These are phyloP conservation scores for Eucriotettix oculatus DNA, from an alignment of 2,888 invertebrate species.

Conservation along the genomic window DNA sequence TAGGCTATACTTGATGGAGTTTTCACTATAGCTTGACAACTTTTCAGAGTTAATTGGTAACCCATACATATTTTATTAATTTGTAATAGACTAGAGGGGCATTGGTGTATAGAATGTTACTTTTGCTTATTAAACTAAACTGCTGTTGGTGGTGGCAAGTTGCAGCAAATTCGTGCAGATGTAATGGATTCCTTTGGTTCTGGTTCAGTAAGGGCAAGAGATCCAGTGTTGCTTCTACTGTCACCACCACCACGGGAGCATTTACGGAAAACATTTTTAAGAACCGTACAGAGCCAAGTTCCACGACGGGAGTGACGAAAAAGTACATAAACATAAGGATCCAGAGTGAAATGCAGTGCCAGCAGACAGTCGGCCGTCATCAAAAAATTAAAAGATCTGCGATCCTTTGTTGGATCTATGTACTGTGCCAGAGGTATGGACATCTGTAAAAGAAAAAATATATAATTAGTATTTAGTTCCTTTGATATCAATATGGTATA, in stretches of 20 bases:
- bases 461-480: too few relatives aligned
- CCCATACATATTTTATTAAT: too few relatives aligned
- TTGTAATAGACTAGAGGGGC: too few relatives aligned
- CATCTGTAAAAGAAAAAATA: conserved; percentile 29
- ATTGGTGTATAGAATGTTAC: too few relatives aligned
- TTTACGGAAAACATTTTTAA: neutral
- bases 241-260: neutral
- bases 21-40: too few relatives aligned
- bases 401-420: conserved; percentile 15
- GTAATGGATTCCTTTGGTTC: too few relatives aligned
- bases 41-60: too few relatives aligned
- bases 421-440: conserved; percentile 45
- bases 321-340: conserved; percentile 70
- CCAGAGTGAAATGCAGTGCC: conserved; percentile 64
- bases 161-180: too few relatives aligned
- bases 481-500: too few relatives aligned
- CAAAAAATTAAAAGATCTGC: conserved; percentile 30
- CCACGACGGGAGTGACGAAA: conserved; percentile 31
- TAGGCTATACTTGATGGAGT: too few relatives aligned
- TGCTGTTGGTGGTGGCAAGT: too few relatives aligned
- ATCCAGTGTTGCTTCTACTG: neutral
- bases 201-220: neutral
- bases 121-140: too few relatives aligned
- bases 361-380: conserved; percentile 54
- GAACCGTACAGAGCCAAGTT: neutral